Conservation (phyloP, 2,797 vertebrate genomes). For the Notolepis coatsorum region DNA sequence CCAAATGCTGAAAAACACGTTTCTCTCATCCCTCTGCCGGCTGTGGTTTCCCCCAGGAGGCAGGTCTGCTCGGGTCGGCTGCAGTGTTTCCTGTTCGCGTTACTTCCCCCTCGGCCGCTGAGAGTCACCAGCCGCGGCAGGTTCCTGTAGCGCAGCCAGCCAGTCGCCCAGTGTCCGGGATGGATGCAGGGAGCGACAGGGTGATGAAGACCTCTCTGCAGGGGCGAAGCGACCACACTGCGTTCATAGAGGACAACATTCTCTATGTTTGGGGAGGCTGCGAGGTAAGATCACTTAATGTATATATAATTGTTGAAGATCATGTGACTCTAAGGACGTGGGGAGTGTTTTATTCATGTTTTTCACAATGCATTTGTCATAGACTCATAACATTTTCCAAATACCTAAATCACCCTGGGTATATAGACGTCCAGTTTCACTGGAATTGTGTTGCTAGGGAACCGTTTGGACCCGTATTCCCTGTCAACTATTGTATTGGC, state of each 20-base stretch:
- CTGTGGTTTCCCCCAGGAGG: not conserved
- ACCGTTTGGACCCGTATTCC: no score
- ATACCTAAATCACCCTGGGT: no score
- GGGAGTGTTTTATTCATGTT: not conserved
- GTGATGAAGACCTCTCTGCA: conserved; percentile 61
- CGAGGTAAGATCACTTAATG: conserved; percentile 83
- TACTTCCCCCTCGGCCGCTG: not conserved
- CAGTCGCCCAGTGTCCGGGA: conserved; percentile 12
- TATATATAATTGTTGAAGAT: not conserved
- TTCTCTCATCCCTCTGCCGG: not conserved
- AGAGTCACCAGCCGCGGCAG: not conserved
- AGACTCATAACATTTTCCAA: no score
- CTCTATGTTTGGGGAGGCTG: conserved; percentile 94
- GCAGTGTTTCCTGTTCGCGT: not conserved
- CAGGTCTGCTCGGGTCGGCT: not conserved
- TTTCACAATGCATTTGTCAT: not conserved
- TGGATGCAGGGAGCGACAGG: conserved; percentile 37
- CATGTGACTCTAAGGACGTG: not conserved
- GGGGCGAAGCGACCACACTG: conserved; percentile 91
- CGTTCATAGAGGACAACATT: conserved; percentile 82
- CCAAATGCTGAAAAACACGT: conserved; percentile 58
- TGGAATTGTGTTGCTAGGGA: no score
- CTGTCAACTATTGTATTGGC: no score
- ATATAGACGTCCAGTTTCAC: no score
- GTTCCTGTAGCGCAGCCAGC: not conserved